phyloP scores from a whole-genome alignment of 1,140 invertebrate genomes.

The Adoxophyes honmai region DNA sequence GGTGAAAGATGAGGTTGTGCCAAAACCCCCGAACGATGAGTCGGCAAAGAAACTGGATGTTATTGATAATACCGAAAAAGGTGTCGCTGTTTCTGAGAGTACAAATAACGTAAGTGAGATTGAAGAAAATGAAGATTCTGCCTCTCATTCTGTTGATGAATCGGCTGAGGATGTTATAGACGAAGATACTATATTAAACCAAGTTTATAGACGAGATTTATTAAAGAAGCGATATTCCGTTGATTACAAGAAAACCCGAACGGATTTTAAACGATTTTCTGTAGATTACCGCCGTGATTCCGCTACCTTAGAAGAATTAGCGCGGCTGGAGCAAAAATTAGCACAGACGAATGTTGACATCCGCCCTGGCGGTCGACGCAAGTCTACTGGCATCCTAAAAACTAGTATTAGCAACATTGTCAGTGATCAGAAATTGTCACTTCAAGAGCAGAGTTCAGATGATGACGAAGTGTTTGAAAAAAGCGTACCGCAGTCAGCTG shows the following conservation, averaged over 20 bases:
- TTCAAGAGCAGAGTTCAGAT: conserved; percentile 49
- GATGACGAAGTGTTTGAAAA: conserved; percentile 73
- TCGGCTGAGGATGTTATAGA: conserved; percentile 37
- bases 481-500: conserved; percentile 19
- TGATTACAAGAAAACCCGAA: conserved; percentile 56
- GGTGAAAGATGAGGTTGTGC: conserved; percentile 8
- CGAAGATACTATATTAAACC: conserved; percentile 40
- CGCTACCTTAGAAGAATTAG: conserved; percentile 56
- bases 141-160: conserved; percentile 30
- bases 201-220: conserved; percentile 49
- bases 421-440: conserved; percentile 34
- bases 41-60: conserved; percentile 16
- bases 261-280: conserved; percentile 66
- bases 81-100: conserved; percentile 19
- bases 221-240: conserved; percentile 60
- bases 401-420: conserved; percentile 53
- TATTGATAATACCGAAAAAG: conserved; percentile 25
- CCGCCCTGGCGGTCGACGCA: conserved; percentile 50
- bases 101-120: conserved; percentile 3
- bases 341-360: conserved; percentile 62
- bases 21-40: neutral
- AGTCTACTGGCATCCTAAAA: conserved; percentile 73
- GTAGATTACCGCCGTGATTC: conserved; percentile 60
- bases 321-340: conserved; percentile 57
- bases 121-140: conserved; percentile 29